Conservation (phyloP, 2,888 invertebrate genomes). For the Tetanocera ferruginea region DNA sequence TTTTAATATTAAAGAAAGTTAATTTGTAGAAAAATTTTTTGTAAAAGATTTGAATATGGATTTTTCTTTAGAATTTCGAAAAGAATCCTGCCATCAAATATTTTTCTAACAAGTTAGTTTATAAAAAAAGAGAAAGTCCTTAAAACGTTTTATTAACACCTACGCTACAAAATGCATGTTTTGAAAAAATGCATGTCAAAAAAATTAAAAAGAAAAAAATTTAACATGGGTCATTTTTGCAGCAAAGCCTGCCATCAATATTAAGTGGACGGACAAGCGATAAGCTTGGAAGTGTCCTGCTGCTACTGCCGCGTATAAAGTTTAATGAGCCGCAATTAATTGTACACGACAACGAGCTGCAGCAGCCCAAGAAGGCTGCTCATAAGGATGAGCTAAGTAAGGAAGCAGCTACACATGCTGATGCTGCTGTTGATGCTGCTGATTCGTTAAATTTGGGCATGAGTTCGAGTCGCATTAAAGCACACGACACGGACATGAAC, state of each 20-base stretch:
- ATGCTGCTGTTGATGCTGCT: background rate
- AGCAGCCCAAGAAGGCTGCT: background rate
- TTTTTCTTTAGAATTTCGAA: too few species aligned
- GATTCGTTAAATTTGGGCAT: background rate
- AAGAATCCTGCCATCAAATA: too few species aligned
- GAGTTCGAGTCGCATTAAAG: background rate
- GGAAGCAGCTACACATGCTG: background rate
- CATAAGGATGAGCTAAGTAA: background rate
- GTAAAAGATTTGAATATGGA: too few species aligned
- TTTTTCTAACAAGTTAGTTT: too few species aligned
- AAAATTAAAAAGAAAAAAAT: background rate
- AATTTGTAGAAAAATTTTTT: too few species aligned
- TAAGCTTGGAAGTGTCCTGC: background rate
- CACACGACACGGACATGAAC: background rate
- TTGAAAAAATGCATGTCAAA: background rate
- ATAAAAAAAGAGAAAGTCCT: too few species aligned
- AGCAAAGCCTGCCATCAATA: background rate
- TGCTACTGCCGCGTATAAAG: conserved; percentile 63
- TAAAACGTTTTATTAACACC: too few species aligned
- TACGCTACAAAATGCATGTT: too few species aligned
- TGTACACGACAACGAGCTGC: conserved; percentile 58
- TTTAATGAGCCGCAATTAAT: conserved; percentile 70
- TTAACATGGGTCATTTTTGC: background rate
- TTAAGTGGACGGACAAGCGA: background rate
- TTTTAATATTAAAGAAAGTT: too few species aligned